These are phyloP conservation scores for Streptopelia turtur DNA, from an alignment of 2,797 vertebrate species.

Conservation along the genomic window DNA sequence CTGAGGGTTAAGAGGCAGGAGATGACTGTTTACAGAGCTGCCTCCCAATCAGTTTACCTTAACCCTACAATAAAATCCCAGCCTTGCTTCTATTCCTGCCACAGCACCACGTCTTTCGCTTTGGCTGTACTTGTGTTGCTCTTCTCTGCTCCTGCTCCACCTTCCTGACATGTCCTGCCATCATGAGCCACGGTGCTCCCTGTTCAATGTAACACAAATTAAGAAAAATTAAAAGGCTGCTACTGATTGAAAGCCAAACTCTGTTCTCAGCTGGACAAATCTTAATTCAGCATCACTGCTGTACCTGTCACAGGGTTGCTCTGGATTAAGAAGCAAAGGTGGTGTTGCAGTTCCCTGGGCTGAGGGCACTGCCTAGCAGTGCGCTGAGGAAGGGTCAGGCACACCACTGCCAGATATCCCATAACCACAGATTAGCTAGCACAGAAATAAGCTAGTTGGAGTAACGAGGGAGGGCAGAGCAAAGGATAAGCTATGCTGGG, in stretches of 20 bases:
- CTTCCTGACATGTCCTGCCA: not conserved
- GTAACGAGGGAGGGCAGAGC: not conserved
- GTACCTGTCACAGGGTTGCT: not conserved
- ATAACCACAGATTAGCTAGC: not conserved
- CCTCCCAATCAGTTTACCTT: not conserved
- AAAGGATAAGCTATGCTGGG: not conserved
- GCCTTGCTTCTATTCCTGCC: not conserved
- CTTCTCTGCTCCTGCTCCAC: not conserved
- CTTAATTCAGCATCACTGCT: slow-evolving; percentile 12
- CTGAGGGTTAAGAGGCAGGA: not conserved
- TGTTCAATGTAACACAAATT: not conserved
- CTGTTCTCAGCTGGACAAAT: slow-evolving; percentile 2
- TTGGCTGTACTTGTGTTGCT: not conserved
- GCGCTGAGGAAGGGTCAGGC: not conserved
- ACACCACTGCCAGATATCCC: not conserved
- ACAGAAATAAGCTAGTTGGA: not conserved
- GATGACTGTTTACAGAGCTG: not conserved
- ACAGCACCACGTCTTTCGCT: not conserved
- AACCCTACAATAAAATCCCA: not conserved
- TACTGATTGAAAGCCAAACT: not conserved
- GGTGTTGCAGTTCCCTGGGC: not conserved
- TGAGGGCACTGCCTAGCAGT: not conserved
- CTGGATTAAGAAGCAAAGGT: not conserved
- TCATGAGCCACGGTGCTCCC: rapidly evolving
- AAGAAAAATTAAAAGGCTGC: not conserved